Evolutionary conservation across 2,797 vertebrate genomes (phyloP), one percentile per base, ranked within the genome.

Genomic region (Leuciscus waleckii): DNA sequence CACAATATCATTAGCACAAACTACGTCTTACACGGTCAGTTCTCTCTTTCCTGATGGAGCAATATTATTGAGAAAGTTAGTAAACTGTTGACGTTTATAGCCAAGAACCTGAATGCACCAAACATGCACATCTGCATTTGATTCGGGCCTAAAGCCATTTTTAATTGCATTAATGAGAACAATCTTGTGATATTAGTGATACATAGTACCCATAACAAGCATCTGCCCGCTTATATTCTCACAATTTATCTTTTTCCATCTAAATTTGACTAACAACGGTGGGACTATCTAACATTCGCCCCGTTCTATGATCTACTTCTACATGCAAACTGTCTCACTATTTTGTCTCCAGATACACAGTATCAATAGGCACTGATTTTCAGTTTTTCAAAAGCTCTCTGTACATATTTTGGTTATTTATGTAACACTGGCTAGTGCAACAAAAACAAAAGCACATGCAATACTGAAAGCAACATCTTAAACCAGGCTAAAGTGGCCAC

Each of bases 331-430:
- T 81, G 32, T 26, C 23, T 86, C 79, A 84, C 75, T 86, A 67
- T 78, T 65, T 83, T 77, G 79, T 88, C 85, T 87, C 81, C 69
- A 87, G 88, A 89, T 89, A 90, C 88, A 90, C 78, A 80, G 83
- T 88, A 89, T 91, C 85, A 79, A 87, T 85, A 90, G 82, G 80
- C 81, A 61, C 9, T 83, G 80, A 81, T 81, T 84, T 76, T 56
- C 19, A 14, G 21, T n/a, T 37, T 77, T 87, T 58, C 70, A 81
- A 88, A 86, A 90, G 89, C 35, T 82, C 5, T 69, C 8, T 69
- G 46, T 69, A 13, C 32, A 81, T 68, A 56, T 41, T 56, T 81
- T 4, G 56, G 32, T 54, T 43, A 46, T 65, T 46, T 61, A 71
- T 29, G 14, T 29, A 71, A 67, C 11, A 14, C 5, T 8, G 23